Evolutionary conservation across 2,797 vertebrate species (phyloP).

Genomic region (Percopsis omiscomaycus): DNA sequence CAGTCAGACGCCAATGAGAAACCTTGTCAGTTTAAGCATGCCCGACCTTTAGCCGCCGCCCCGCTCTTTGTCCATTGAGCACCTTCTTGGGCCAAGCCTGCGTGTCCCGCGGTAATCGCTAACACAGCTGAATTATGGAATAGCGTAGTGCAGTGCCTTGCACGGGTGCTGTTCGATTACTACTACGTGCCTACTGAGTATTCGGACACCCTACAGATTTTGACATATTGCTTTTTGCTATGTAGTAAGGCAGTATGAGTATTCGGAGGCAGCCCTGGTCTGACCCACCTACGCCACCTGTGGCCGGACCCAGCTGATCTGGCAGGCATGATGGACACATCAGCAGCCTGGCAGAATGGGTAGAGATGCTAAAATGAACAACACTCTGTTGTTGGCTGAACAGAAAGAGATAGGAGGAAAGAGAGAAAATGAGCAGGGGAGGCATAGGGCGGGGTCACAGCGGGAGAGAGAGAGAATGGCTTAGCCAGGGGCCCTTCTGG

Average conservation of each 20-base stretch:
- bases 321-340: conserved; percentile 43
- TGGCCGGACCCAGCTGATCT: conserved; percentile 46
- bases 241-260: no score
- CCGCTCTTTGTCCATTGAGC: conserved; percentile 49
- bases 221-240: no score
- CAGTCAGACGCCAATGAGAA: conserved; percentile 64
- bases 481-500: conserved; percentile 41
- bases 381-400: conserved; percentile 45
- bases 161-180: no score
- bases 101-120: conserved; percentile 63
- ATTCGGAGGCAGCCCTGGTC: conserved; percentile 50
- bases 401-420: background rate
- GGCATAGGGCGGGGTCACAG: conserved; percentile 7
- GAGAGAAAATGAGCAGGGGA: background rate
- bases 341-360: conserved; percentile 32
- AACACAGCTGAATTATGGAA: conserved; percentile 20
- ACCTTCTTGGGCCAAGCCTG: conserved; percentile 35
- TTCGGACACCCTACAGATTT: no score
- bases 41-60: conserved; percentile 64
- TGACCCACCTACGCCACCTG: conserved; percentile 42
- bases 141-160: no score
- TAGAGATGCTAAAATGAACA: conserved; percentile 57
- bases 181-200: background rate
- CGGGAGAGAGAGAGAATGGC: conserved; percentile 21
- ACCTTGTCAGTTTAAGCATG: conserved; percentile 63